A percentile compares a stretch with the other conserved stretches of the same genome.
phyloP scores from a whole-genome alignment of 2,888 invertebrate genomes.

The Oxycera nigricornis region DNA sequence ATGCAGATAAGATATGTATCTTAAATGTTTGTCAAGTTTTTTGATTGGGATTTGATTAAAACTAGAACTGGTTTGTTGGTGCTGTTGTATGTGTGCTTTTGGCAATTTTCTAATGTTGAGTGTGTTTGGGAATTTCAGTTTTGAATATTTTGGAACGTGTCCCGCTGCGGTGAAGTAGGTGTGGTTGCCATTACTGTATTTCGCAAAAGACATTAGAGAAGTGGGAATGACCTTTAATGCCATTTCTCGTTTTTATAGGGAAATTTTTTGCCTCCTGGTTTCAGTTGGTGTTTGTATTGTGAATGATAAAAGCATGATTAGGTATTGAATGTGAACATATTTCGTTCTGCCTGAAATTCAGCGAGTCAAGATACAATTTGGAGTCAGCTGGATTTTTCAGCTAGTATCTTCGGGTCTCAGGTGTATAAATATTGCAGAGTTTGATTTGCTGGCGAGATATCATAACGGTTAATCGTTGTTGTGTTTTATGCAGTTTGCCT shows the following conservation, averaged over 20 bases:
- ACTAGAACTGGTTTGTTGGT: not conserved
- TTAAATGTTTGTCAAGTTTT: constrained; percentile 2
- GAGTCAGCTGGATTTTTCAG: too few relatives aligned
- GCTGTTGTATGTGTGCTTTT: not conserved
- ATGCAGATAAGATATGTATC: constrained; percentile 5
- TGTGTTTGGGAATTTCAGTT: not conserved
- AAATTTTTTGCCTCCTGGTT: not conserved
- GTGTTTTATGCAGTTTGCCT: too few relatives aligned
- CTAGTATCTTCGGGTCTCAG: too few relatives aligned
- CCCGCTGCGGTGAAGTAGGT: not conserved
- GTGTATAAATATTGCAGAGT: too few relatives aligned
- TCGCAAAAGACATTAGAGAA: not conserved
- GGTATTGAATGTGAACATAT: not conserved
- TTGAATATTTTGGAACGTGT: not conserved
- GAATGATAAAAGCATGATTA: not conserved
- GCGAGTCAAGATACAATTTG: too few relatives aligned
- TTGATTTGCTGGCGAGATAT: too few relatives aligned
- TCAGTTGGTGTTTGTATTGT: too few relatives aligned
- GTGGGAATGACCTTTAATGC: constrained; percentile 33
- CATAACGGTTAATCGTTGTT: too few relatives aligned
- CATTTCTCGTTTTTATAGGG: constrained; percentile 1
- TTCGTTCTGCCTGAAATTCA: too few relatives aligned
- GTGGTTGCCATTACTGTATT: constrained; percentile 27
- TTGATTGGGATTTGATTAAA: not conserved
- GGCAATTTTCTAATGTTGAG: constrained; percentile 1